A percentile compares a stretch with the other conserved stretches of the same genome.
phyloP scores from a whole-genome alignment of 2,113 vertebrate species.

The Zapus hudsonius region DNA sequence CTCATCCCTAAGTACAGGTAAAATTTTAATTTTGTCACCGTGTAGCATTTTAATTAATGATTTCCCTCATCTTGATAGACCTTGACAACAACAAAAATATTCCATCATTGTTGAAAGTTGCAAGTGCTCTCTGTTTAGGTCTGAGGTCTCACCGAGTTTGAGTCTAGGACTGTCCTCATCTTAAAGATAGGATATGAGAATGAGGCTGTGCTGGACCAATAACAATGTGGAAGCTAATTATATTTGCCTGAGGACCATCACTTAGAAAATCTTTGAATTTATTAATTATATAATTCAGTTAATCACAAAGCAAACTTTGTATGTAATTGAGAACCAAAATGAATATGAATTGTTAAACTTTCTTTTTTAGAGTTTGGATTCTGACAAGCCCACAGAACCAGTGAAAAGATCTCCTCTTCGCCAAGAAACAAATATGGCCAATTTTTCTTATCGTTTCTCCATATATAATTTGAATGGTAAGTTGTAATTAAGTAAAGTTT shows the following conservation, averaged over 20 bases:
- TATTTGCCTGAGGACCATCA: slow-evolving; percentile 37
- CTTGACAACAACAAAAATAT: slow-evolving; percentile 26
- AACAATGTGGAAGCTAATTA: slow-evolving; percentile 31
- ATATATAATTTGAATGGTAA: slow-evolving; percentile 99
- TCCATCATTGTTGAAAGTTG: slow-evolving; percentile 54
- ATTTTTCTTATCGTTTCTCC: slow-evolving; percentile 99
- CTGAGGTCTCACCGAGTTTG: background rate
- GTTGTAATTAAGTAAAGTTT: slow-evolving; percentile 57
- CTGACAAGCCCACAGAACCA: slow-evolving; percentile 92
- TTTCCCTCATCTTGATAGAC: background rate
- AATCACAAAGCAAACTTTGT: slow-evolving; percentile 40
- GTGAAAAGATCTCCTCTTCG: slow-evolving; percentile 95
- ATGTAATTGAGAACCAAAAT: slow-evolving; percentile 49
- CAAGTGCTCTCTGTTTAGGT: slow-evolving; percentile 11
- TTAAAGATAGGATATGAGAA: too few relatives aligned
- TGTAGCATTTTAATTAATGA: background rate
- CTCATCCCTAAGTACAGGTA: background rate
- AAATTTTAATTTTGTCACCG: slow-evolving; percentile 13
- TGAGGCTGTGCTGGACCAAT: too few relatives aligned
- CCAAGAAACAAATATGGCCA: slow-evolving; percentile 98
- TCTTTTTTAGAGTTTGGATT: slow-evolving; percentile 92
- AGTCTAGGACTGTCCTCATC: background rate
- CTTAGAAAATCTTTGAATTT: slow-evolving; percentile 53
- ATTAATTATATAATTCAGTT: slow-evolving; percentile 23
- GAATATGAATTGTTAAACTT: slow-evolving; percentile 58